Base-by-base conservation (phyloP, 2,888 invertebrate species). In the Yponomeuta malinellus region DNA sequence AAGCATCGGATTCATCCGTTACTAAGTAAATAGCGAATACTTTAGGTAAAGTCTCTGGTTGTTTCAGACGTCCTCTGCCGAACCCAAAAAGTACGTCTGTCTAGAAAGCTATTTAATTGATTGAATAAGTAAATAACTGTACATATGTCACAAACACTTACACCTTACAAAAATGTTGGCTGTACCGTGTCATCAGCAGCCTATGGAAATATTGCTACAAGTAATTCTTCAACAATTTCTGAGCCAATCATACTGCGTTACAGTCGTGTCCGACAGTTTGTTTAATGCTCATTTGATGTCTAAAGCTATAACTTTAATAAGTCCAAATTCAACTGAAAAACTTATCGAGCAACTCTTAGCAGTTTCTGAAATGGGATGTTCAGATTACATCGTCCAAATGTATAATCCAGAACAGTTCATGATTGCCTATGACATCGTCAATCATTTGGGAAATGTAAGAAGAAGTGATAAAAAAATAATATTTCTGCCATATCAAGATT, bases 381-480 rank as follows among this genome's bases (percentile, higher is more conserved):
- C 90, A 12, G 92, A 90, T 79, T 92, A 90, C 72, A 79, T 93
- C 5, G 82, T 93, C 10, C 79, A 79, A 73, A 79, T 88, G 79
- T 73, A 75, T 70, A 76, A 91, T 69, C 88, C 93, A 1, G 69
- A 76, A 68, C 73, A 73, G 10, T 91, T 93, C 73, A 84, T 93
- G 78, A 71, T 71, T 5, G 81, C 85, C 0, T 85, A 92, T 71
- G 92, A 93, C 73, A 78, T 79, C 74, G 83, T 85, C 15, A 83
- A 83, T 64, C 90, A 84, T 73, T 71, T 78, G 23, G 89, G 88
- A 63, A 83, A 80, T 71, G 79, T 84, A 33, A 84, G 93, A 75
- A 86, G 89, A 75, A 90, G 93, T 76, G 83, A 89, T 70, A 84
- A 88, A 76, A 93, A 87, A 76, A 78, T 93, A 43, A 78, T 93